Evolutionary conservation across 2,797 vertebrate genomes (phyloP), one percentile per base, ranked within the genome.

Genomic region (Enteromius thamalakanensis): DNA sequence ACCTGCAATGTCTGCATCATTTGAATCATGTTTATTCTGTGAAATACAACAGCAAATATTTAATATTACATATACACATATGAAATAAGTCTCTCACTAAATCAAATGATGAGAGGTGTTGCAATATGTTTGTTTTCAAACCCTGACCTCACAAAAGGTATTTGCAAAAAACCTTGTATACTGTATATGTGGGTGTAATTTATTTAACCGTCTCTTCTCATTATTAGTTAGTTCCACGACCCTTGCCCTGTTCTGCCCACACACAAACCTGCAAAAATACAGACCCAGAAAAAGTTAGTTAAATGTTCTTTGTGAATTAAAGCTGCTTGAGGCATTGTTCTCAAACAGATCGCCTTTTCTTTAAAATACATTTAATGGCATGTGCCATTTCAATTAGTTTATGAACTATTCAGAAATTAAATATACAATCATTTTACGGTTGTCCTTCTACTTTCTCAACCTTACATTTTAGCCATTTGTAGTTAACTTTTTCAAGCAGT

Each of bases 301-400:
- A 68, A 75, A 82, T 45, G 34, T 64, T 76, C 64, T 69, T 83
- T 37, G 74, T 1, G n/a, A 70, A 69, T n/a, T 76, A 47, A 68
- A 83, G 49, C 51, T 5, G 53, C 40, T 68, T 68, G 72, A 55
- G 17, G 12, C 23, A 34, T 82, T 65, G 19, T 32, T 70, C 23
- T 23, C 4, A 6, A 14, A 49, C 26, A 83, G 71, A 78, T 51
- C 17, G 14, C 74, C 42, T 68, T 76, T 76, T 53, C 32, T 55
- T 55, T 76, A 42, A 76, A 40, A 67, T 1, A 64, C 29, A 7
- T 77, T 74, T 49, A 81, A 74, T 26, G 26, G 32, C 21, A 67
- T 82, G 71, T 42, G 47, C 71, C 6, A 58, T 75, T 81, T 53
- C 21, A 26, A 8, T 60, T 62, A 23, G 42, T 21, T 3, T 21